A percentile compares a stretch with the other conserved stretches of the same genome.
Evolutionary conservation across 1,140 invertebrate species (phyloP).

Genomic region (Metaphire vulgaris): DNA sequence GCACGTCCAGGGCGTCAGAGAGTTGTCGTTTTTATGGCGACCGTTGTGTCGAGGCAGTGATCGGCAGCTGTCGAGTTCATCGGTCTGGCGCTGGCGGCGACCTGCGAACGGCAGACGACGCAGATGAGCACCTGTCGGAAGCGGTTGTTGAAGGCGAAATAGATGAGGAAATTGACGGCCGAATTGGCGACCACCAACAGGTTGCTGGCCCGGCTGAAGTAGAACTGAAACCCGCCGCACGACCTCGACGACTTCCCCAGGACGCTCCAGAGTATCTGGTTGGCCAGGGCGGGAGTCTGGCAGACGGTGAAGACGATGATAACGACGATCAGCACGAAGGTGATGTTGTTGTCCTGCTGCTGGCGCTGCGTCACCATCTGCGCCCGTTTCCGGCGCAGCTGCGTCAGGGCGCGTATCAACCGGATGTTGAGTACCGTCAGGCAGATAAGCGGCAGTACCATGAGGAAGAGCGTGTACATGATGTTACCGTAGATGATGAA

Average conservation of each 20-base stretch:
- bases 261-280: constrained; percentile 20
- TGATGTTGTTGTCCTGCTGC: constrained; percentile 29
- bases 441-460: constrained; percentile 20
- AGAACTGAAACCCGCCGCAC: constrained; percentile 27
- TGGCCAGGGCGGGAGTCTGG: constrained; percentile 23
- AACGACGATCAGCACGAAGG: too few species aligned
- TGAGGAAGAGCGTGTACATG: too few species aligned
- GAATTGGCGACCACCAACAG: constrained; percentile 20
- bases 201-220: constrained; percentile 15
- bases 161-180: too few species aligned
- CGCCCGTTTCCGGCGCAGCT: constrained; percentile 15
- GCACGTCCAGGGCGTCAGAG: too few species aligned
- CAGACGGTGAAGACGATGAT: constrained; percentile 26
- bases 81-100: too few species aligned
- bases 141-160: constrained; percentile 22
- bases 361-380: constrained; percentile 24
- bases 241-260: neutral
- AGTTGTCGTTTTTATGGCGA: too few species aligned
- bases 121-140: constrained; percentile 22
- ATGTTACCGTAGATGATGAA: too few species aligned
- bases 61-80: too few species aligned
- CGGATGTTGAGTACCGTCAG: constrained; percentile 29
- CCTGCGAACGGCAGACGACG: neutral
- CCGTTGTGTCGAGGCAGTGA: too few species aligned
- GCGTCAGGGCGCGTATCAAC: constrained; percentile 20